phyloP scores from a whole-genome alignment of 2,888 invertebrate species.

The Lucinisca nassula region DNA sequence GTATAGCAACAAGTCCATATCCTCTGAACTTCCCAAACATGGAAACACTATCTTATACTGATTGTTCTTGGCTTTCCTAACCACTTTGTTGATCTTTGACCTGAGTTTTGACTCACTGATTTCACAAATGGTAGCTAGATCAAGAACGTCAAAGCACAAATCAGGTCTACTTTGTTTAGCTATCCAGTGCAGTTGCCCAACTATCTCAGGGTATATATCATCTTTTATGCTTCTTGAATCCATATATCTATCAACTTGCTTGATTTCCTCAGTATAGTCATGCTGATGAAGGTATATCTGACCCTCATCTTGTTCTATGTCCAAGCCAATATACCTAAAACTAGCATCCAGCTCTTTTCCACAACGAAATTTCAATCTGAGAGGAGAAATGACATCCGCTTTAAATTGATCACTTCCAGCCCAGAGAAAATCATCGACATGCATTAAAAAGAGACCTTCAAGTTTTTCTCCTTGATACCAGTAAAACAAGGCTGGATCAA shows the following conservation, averaged over 20 bases:
- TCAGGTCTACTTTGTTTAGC: slow-evolving; percentile 56
- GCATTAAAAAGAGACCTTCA: slow-evolving; percentile 52
- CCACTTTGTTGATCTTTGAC: slow-evolving; percentile 29
- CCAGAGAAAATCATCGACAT: slow-evolving; percentile 67
- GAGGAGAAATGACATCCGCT: slow-evolving; percentile 26
- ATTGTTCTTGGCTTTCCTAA: slow-evolving; percentile 42
- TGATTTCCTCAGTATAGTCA: slow-evolving; percentile 16
- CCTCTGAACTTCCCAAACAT: slow-evolving; percentile 28
- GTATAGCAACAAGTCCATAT: slow-evolving; percentile 36
- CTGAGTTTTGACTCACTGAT: slow-evolving; percentile 12
- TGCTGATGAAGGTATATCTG: slow-evolving; percentile 42
- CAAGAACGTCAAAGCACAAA: slow-evolving; percentile 51
- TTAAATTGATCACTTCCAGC: slow-evolving; percentile 50
- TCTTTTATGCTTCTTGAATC: not conserved
- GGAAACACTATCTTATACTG: slow-evolving; percentile 38
- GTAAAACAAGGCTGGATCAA: slow-evolving; percentile 63
- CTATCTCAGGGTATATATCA: slow-evolving; percentile 13
- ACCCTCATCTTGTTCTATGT: slow-evolving; percentile 27
- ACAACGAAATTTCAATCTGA: slow-evolving; percentile 42
- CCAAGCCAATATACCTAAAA: slow-evolving; percentile 58
- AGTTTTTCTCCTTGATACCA: slow-evolving; percentile 31
- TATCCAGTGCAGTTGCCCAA: slow-evolving; percentile 51
- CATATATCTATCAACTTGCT: not conserved
- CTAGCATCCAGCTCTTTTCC: slow-evolving; percentile 44
- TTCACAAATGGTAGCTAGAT: slow-evolving; percentile 28